Base-by-base conservation (phyloP, 2,888 invertebrate genomes). In the Autographa pulchrina region DNA sequence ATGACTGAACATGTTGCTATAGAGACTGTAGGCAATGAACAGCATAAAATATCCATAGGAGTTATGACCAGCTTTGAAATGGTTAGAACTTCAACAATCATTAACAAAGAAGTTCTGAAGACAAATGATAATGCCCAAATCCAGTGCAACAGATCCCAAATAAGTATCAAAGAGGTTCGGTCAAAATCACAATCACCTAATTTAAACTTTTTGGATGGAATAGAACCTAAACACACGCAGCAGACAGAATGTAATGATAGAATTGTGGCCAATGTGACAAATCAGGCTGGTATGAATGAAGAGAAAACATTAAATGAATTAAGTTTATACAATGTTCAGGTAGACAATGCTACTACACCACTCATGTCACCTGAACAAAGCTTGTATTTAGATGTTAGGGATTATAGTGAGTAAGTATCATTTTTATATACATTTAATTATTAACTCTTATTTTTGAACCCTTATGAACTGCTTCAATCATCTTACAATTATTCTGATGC, bases 1-100 rank as follows among this genome's bases (percentile, higher is more conserved):
- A 85, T 90, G 18, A 87, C 89, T 2, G 91, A 93, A 72, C 91
- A 92, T 75, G 89, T 92, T 7, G 85, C 91, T 61, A 76, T 94
- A 78, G 86, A 91, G 88, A 84, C 89, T 82, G 89, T 82, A 89
- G 90, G 92, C 89, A 90, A 90, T 73, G 92, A 90, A 75, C 90
- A 89, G 70, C 96, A 92, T 82, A 97, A 96, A 91, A 96, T 97
- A 84, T 97, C 97, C 0, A 97, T 97, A 67, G 97, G 97, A 70
- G 96, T 97, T 2, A 97, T 97, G 97, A 97, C 97, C 1, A 97
- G 97, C 89, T 97, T 97, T 89, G 97, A 97, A 92, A 96, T 97
- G 86, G 93, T 96, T 0, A 85, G 92, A 61, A 96, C 95, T 35
- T 95, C 96, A 16, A 96, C 95, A 38, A 89, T 95, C 16, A 93